These are phyloP conservation scores for Orthosia cruda DNA, from an alignment of 2,888 invertebrate genomes.

Conservation along the genomic window DNA sequence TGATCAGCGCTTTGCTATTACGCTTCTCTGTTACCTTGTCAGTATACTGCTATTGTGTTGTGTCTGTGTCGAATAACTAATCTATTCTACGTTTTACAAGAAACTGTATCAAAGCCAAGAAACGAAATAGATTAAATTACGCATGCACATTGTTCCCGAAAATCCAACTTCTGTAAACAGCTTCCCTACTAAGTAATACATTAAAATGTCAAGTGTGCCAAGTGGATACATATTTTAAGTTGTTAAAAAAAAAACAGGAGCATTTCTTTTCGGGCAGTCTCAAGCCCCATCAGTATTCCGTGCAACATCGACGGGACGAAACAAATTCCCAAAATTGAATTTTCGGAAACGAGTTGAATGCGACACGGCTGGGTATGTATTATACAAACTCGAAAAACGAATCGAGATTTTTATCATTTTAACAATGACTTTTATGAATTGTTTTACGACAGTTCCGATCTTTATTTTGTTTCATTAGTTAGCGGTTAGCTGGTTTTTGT, in stretches of 20 bases:
- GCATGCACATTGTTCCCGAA: conserved; percentile 22
- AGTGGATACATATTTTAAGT: conserved; percentile 80
- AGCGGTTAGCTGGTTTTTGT: not conserved
- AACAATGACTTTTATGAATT: conserved; percentile 84
- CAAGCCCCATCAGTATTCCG: conserved; percentile 88
- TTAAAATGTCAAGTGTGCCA: conserved; percentile 77
- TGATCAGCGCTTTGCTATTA: not conserved
- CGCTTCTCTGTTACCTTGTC: no score
- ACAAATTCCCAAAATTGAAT: conserved; percentile 92
- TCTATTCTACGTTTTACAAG: not conserved
- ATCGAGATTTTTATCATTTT: conserved; percentile 90
- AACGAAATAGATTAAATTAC: conserved; percentile 12
- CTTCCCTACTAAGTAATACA: conserved; percentile 53
- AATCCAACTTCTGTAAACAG: conserved; percentile 23
- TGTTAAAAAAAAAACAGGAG: conserved; percentile 76
- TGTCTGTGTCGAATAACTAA: no score
- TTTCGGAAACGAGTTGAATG: conserved; percentile 91
- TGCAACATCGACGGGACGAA: conserved; percentile 88
- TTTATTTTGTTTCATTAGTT: conserved; percentile 29
- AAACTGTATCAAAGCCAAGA: conserved; percentile 6
- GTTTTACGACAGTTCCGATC: conserved; percentile 43
- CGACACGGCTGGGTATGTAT: conserved; percentile 87
- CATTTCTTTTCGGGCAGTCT: conserved; percentile 79
- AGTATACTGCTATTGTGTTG: no score
- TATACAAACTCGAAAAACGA: conserved; percentile 86